Evolutionary conservation across 2,113 vertebrate genomes (phyloP).

Genomic region (Helogale parvula): DNA sequence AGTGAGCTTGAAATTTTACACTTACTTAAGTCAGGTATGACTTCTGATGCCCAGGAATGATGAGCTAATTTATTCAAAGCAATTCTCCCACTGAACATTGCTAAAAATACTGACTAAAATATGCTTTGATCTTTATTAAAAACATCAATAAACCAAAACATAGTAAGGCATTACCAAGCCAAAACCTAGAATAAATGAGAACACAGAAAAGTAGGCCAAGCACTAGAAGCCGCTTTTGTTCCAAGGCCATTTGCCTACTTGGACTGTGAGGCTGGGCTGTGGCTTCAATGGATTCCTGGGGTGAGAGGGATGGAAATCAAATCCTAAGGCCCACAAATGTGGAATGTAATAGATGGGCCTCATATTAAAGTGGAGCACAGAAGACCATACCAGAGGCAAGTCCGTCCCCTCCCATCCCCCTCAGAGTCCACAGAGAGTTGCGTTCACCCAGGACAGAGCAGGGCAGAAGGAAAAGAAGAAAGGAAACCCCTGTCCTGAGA

Average conservation of each 20-base stretch:
- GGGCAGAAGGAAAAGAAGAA: neutral
- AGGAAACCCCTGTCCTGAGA: neutral
- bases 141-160: constrained; percentile 36
- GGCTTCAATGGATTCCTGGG: neutral
- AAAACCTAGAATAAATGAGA: constrained; percentile 35
- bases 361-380: neutral
- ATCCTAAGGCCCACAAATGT: neutral
- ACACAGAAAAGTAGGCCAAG: neutral
- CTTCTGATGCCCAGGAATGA: neutral
- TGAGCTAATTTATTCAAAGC: neutral
- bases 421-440: neutral
- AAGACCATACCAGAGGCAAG: neutral
- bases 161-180: neutral
- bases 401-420: neutral
- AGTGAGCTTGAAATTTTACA: neutral
- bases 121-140: constrained; percentile 45
- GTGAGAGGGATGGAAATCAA: neutral
- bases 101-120: constrained; percentile 44
- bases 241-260: constrained; percentile 35
- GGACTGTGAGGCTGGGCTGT: neutral
- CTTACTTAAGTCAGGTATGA: neutral
- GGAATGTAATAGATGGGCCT: neutral
- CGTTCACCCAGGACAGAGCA: neutral
- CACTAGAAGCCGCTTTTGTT: neutral
- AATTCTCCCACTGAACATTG: neutral